Evolutionary conservation across 2,888 invertebrate species (phyloP).

Genomic region (Cephus spinipes): DNA sequence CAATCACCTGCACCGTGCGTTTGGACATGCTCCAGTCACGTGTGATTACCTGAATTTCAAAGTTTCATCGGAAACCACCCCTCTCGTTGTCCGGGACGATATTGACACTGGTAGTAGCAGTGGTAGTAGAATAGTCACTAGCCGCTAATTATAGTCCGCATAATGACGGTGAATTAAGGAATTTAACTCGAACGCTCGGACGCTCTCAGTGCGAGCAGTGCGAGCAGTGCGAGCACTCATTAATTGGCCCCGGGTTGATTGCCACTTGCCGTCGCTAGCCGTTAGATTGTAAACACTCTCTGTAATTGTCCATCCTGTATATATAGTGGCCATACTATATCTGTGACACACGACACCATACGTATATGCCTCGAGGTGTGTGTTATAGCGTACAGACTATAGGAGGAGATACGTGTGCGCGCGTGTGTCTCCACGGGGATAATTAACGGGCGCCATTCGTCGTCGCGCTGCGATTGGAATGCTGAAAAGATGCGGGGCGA

Average conservation of each 20-base stretch:
- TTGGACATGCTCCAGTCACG: neutral
- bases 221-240: conserved; percentile 39
- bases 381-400: neutral
- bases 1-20: neutral
- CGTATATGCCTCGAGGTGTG: neutral
- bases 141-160: conserved; percentile 15
- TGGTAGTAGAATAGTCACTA: neutral
- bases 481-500: neutral
- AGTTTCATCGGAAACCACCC: neutral
- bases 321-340: neutral
- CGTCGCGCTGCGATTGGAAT: neutral
- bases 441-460: neutral
- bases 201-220: neutral
- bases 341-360: neutral
- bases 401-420: neutral
- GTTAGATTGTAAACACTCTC: conserved; percentile 10
- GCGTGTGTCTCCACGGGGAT: neutral
- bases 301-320: conserved; percentile 44
- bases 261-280: conserved; percentile 43
- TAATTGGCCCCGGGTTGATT: conserved; percentile 55
- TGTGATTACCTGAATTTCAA: neutral
- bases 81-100: neutral
- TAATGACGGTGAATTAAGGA: conserved; percentile 23
- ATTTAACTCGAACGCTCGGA: conserved; percentile 12
- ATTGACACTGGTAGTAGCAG: neutral